Evolutionary conservation across 1,140 invertebrate species (phyloP).

Genomic region (Microplitis mediator): DNA sequence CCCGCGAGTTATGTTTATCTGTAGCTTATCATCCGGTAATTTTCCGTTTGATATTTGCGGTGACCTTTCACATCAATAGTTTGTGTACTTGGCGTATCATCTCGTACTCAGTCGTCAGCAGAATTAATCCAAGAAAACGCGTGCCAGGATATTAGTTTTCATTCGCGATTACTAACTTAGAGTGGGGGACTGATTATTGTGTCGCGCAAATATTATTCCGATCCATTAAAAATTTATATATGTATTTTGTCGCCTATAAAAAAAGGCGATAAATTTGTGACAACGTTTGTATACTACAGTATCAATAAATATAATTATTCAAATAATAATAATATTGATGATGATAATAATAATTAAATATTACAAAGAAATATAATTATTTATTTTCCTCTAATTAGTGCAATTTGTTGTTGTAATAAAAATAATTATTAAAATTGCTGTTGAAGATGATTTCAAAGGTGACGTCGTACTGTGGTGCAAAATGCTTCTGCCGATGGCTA

Average conservation of each 20-base stretch:
- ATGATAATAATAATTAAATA: no score
- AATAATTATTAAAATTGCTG: conserved; percentile 18
- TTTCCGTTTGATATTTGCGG: conserved; percentile 38
- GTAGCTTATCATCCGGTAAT: conserved; percentile 39
- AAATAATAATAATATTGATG: no score
- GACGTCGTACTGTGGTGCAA: conserved; percentile 84
- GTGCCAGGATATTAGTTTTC: conserved; percentile 8
- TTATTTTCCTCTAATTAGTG: not conserved
- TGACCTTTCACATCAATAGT: conserved; percentile 20
- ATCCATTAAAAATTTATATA: not conserved
- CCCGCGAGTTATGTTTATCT: no score
- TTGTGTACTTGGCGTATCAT: not conserved
- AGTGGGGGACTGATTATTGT: not conserved
- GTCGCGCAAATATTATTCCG: conserved; percentile 7
- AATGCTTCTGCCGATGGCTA: conserved; percentile 80
- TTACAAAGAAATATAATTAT: no score
- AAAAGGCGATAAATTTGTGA: not conserved
- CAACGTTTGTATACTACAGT: not conserved
- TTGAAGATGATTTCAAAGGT: conserved; percentile 73
- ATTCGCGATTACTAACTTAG: not conserved
- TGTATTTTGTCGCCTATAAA: not conserved
- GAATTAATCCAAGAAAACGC: conserved; percentile 15
- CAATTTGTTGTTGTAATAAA: not conserved
- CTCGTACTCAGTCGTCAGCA: not conserved
- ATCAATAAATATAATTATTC: no score